Base-by-base conservation (phyloP, 2,113 vertebrate genomes). In the Sterna hirundo region DNA sequence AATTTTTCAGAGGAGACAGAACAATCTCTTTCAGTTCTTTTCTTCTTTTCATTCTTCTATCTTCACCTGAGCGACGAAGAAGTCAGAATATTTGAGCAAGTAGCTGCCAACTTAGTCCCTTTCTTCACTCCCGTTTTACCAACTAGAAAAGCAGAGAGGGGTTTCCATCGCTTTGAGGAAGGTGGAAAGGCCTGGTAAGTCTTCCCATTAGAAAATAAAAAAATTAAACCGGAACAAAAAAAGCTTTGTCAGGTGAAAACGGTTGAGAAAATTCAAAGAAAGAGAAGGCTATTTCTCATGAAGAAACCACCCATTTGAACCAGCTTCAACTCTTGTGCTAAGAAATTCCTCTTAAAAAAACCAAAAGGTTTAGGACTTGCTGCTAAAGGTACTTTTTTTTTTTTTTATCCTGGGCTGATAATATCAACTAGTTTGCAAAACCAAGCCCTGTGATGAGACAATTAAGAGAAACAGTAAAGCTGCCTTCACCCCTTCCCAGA, bases 21-120 rank as follows among this genome's bases (percentile, higher is more conserved):
- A 91, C 46, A 78, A 80, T 51, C 10, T 62, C 40, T 81, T 83
- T 74, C 44, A 14, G 27, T 42, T 71, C 29, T 91, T 86, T 74
- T 72, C 60, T 80, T 34, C 38, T 84, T 93, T 92, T 83, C 42
- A 74, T 74, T 58, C 60, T 92, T 91, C 47, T 88, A 17, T 88
- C 92, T 80, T 72, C 80, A 91, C 93, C 64, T 40, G 55, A 66
- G 36, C 2, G 5, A 94, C 68, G 93, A 80, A 75, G 64, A 46
- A 86, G 34, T 86, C 52, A 20, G 83, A 96, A 94, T 90, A 90
- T 86, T 44, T 90, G 57, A 95, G 57, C 52, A 85, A 78, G 68
- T 34, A 74, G 38, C 78, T 88, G 70, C 47, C 81, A 40, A 86
- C 12, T 71, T 42, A 86, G 47, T 82, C 64, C 30, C 18, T 81